Evolutionary conservation across 2,797 vertebrate species (phyloP), one percentile per base, ranked within the genome.

Genomic region (Gymnothorax reevesii): DNA sequence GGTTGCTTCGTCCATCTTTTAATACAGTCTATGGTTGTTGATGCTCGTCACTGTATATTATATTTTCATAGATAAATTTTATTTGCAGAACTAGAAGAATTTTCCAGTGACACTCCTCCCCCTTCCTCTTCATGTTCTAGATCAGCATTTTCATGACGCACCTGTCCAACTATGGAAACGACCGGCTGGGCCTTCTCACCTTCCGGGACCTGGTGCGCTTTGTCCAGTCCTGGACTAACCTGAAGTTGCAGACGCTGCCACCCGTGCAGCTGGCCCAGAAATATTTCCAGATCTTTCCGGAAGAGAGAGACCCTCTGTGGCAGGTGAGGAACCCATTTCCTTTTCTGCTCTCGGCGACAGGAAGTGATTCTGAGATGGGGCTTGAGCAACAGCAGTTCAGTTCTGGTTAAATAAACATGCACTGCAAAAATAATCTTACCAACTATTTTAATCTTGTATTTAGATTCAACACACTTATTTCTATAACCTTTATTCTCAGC

Each of bases 111-210:
- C 1, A 42, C 33, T 42, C 83, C 60, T 0, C 20, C 49, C 62
- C 57, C 49, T 42, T 13, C 0, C 27, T 62, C 0, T 60, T 22
- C 62, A 83, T 4, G 0, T 88, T 89, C 66, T 93, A 99, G 98
- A 99, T 99, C 90, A 99, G 98, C 92, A 99, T 99, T 92, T 99
- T 99, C 93, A 99, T 99, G 99, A 99, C 99, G 20, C 99, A 99
- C 89, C 94, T 99, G 91, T 99, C 98, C 90, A 99, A 99, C 94
- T 99, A 99, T 0, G 99, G 99, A 42, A 99, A 99, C 0, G 99
- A 99, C 90, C 98, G 99, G 82, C 96, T 99, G 83, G 99, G 99
- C 88, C 94, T 99, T 83, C 99, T 99, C 93, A 99, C 99, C 87
- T 99, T 99, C 90, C 98, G 97, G 94, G 99, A 97, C 92, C 94